Evolutionary conservation across 2,888 invertebrate species (phyloP).

Genomic region (Polia nebulosa): DNA sequence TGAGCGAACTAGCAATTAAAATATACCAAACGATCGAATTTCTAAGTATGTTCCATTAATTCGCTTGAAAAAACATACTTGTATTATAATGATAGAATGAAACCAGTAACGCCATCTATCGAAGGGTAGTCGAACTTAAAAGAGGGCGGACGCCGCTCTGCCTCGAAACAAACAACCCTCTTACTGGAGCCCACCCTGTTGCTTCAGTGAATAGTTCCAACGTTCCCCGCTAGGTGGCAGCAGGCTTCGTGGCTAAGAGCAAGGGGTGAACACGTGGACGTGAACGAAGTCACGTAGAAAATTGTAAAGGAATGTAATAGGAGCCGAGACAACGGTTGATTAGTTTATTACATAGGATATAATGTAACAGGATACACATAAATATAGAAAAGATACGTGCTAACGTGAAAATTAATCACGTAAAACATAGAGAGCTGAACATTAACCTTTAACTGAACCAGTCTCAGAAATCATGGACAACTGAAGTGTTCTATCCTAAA

Average conservation of each 20-base stretch:
- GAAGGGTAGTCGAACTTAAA: constrained; percentile 54
- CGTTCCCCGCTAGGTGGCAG: constrained; percentile 49
- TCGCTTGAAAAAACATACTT: too few relatives aligned
- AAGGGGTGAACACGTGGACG: constrained; percentile 42
- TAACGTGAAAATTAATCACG: constrained; percentile 10
- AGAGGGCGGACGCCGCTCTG: not conserved
- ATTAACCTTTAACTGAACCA: not conserved
- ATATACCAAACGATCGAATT: too few relatives aligned
- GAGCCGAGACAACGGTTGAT: constrained; percentile 45
- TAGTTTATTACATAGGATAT: constrained; percentile 38
- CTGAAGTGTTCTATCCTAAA: not conserved
- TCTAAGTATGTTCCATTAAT: too few relatives aligned
- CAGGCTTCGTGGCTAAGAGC: not conserved
- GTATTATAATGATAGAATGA: too few relatives aligned
- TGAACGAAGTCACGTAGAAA: constrained; percentile 50
- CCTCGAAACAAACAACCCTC: constrained; percentile 3
- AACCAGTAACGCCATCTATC: constrained; percentile 61
- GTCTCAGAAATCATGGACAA: not conserved
- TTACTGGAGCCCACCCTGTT: constrained; percentile 27
- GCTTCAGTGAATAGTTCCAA: constrained; percentile 36
- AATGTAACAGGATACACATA: constrained; percentile 8
- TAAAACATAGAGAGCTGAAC: not conserved
- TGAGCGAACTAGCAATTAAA: too few relatives aligned
- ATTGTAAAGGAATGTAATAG: constrained; percentile 50
- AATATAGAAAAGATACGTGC: constrained; percentile 3